Evolutionary conservation across 2,888 invertebrate species (phyloP).

Genomic region (Teinopalpus imperialis): DNA sequence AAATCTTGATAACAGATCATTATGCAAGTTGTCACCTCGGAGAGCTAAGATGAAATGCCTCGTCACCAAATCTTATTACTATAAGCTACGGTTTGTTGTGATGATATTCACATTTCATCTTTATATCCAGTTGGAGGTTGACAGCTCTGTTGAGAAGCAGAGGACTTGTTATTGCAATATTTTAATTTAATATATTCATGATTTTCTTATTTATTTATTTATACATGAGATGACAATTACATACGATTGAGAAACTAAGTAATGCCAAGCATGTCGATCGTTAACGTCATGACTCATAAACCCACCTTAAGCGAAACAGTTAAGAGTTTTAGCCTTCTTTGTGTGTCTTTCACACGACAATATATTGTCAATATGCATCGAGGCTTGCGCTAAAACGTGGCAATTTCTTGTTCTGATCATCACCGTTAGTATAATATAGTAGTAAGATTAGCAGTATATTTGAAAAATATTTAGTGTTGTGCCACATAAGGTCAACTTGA

Average conservation of each 20-base stretch:
- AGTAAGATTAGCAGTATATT: conserved; percentile 1
- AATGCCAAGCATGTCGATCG: neutral
- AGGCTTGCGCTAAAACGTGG: conserved; percentile 29
- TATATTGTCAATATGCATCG: conserved; percentile 37
- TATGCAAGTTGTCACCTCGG: too few species aligned
- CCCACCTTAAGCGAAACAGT: conserved; percentile 61
- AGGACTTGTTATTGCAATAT: too few species aligned
- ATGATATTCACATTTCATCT: too few species aligned
- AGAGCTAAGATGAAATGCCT: too few species aligned
- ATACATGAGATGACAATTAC: too few species aligned
- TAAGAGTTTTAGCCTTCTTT: conserved; percentile 55
- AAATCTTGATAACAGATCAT: too few species aligned
- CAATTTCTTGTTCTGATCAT: conserved; percentile 20
- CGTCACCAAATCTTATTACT: too few species aligned
- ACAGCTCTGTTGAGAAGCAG: too few species aligned
- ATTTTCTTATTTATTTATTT: too few species aligned
- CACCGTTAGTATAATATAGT: conserved; percentile 18
- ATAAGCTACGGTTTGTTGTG: too few species aligned
- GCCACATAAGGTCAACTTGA: neutral
- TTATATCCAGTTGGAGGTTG: too few species aligned
- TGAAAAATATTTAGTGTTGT: neutral
- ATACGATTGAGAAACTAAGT: conserved; percentile 4
- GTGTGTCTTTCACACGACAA: conserved; percentile 28
- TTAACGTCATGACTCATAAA: conserved; percentile 44
- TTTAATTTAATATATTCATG: too few species aligned